Evolutionary conservation across 2,797 vertebrate genomes (phyloP).

Genomic region (Miopithecus talapoin): DNA sequence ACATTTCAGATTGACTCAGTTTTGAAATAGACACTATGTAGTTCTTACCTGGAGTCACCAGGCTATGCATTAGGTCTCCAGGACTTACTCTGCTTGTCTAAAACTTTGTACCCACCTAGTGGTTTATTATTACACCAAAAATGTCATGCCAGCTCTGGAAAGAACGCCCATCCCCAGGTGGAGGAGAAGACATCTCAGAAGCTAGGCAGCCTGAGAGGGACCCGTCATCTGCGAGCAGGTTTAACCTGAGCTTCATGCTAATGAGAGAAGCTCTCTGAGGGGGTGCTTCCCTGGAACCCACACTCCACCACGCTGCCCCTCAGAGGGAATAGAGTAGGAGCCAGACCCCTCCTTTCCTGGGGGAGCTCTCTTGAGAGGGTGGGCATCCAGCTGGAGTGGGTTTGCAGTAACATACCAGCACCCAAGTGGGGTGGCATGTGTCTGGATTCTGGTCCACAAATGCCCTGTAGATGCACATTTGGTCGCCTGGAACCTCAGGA

Average conservation of each 20-base stretch:
- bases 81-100: not conserved
- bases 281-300: not conserved
- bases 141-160: not conserved
- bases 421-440: not conserved
- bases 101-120: not conserved
- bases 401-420: not conserved
- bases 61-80: not conserved
- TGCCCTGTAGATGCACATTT: too few relatives aligned
- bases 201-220: not conserved
- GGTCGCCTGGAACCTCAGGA: not conserved
- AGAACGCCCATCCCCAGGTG: not conserved
- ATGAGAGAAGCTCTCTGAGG: not conserved
- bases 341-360: not conserved
- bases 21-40: not conserved
- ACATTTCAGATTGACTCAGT: not conserved
- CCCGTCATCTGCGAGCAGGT: accelerated
- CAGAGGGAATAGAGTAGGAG: not conserved
- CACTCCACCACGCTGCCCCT: accelerated
- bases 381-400: not conserved
- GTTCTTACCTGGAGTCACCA: not conserved
- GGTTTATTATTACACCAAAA: not conserved
- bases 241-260: not conserved
- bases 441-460: not conserved
- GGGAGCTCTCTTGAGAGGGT: not conserved
- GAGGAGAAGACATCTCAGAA: not conserved